phyloP scores from a whole-genome alignment of 2,888 invertebrate species.

The Chalcosyrphus nemorum region DNA sequence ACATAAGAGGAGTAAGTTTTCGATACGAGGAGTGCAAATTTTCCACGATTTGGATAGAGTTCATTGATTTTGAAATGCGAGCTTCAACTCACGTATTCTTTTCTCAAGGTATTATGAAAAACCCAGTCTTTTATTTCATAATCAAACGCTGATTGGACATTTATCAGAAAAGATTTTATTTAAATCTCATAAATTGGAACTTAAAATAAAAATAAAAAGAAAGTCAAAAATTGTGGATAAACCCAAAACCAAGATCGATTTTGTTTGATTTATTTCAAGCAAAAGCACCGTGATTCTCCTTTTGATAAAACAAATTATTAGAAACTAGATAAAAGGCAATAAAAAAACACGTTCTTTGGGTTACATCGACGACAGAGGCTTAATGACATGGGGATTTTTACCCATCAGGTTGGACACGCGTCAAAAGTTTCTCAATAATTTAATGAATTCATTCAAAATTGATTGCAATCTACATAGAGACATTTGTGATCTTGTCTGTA shows the following conservation, averaged over 20 bases:
- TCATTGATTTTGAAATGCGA: too few species aligned
- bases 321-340: background rate
- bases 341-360: conserved; percentile 8
- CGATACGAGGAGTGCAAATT: too few species aligned
- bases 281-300: background rate
- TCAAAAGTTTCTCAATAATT: background rate
- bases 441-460: background rate
- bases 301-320: background rate
- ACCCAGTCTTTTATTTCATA: too few species aligned
- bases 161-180: too few species aligned
- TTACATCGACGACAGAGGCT: conserved; percentile 3
- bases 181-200: too few species aligned
- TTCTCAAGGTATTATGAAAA: too few species aligned
- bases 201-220: background rate
- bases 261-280: background rate
- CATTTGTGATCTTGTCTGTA: background rate
- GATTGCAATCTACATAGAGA: background rate
- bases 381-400: too few species aligned
- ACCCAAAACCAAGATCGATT: background rate
- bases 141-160: too few species aligned
- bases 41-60: too few species aligned
- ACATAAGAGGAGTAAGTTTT: too few species aligned
- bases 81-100: too few species aligned
- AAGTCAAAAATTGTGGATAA: background rate
- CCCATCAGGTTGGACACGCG: conserved; percentile 20